Percentiles rank a stretch among this genome's conserved stretches.
Conservation (phyloP, 1,140 invertebrate genomes). For the Dendroctonus ponderosae region DNA sequence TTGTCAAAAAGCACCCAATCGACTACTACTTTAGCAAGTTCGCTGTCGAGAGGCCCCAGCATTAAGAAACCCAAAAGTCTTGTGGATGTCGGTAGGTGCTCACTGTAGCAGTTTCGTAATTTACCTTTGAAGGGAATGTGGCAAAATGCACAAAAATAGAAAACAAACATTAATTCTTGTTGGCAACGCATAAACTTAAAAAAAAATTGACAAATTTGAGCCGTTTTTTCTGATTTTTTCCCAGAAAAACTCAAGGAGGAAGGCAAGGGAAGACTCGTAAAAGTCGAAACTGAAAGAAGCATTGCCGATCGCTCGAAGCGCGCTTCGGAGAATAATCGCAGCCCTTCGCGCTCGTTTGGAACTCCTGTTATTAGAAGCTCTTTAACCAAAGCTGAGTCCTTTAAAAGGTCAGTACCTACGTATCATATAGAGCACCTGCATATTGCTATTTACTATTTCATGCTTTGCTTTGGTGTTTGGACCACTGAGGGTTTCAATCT, state of each 20-base stretch:
- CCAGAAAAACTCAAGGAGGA: conserved; percentile 5
- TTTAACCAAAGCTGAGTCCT: conserved; percentile 21
- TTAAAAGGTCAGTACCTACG: conserved; percentile 33
- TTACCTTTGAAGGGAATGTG: neutral
- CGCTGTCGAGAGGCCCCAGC: conserved; percentile 35
- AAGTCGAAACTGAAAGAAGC: conserved; percentile 6
- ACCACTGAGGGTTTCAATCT: too few relatives aligned
- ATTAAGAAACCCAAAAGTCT: conserved; percentile 36
- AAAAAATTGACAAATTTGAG: too few relatives aligned
- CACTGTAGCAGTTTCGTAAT: neutral
- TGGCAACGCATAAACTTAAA: neutral
- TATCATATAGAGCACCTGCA: neutral
- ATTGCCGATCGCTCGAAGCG: conserved; percentile 5
- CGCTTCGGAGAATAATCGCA: conserved; percentile 14
- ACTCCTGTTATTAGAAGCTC: conserved; percentile 20
- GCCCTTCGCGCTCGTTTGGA: conserved; percentile 1
- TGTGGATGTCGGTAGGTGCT: conserved; percentile 25
- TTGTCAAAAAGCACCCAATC: conserved; percentile 19
- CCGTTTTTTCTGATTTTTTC: neutral
- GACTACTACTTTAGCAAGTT: conserved; percentile 2
- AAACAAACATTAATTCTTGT: too few relatives aligned
- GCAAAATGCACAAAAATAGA: too few relatives aligned
- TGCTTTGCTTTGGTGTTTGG: neutral
- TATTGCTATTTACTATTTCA: neutral
- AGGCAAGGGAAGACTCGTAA: neutral